A percentile compares a stretch with the other conserved stretches of the same genome.
Conservation (phyloP, 2,797 vertebrate species). For the Bradypodion ventrale region DNA sequence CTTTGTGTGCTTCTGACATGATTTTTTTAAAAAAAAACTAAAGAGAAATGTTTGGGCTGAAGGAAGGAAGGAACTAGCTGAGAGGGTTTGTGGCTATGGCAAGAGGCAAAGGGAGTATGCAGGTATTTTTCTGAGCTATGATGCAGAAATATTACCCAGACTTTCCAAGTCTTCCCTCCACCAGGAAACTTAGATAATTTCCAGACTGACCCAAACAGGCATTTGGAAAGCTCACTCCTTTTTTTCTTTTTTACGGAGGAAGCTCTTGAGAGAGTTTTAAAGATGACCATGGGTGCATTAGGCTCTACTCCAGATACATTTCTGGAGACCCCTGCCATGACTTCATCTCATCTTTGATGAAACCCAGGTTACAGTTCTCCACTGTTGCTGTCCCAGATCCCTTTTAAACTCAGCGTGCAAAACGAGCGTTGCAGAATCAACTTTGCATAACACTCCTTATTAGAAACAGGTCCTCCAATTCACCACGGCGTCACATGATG, state of each 20-base stretch:
- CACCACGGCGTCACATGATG: neutral
- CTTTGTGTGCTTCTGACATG: too few species aligned
- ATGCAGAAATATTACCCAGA: neutral
- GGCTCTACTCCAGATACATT: neutral
- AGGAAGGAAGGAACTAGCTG: too few species aligned
- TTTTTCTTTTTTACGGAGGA: too few species aligned
- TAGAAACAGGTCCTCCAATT: conserved; percentile 58
- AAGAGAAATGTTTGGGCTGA: too few species aligned
- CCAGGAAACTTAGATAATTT: neutral
- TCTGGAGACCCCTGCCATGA: conserved; percentile 1
- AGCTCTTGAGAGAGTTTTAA: neutral
- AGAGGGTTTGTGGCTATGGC: neutral
- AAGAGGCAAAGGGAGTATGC: fast-evolving
- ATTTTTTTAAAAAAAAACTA: too few species aligned
- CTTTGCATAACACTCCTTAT: conserved; percentile 53
- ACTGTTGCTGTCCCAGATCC: neutral
- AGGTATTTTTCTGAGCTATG: neutral
- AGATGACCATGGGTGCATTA: neutral
- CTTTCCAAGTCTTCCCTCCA: neutral
- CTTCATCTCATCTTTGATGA: conserved; percentile 29
- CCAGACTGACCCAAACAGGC: neutral
- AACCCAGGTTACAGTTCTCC: conserved; percentile 5
- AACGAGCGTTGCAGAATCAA: conserved; percentile 50
- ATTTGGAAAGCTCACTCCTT: neutral
- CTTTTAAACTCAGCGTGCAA: conserved; percentile 16